Base-by-base conservation (phyloP, 2,797 vertebrate genomes). In the Discoglossus pictus region DNA sequence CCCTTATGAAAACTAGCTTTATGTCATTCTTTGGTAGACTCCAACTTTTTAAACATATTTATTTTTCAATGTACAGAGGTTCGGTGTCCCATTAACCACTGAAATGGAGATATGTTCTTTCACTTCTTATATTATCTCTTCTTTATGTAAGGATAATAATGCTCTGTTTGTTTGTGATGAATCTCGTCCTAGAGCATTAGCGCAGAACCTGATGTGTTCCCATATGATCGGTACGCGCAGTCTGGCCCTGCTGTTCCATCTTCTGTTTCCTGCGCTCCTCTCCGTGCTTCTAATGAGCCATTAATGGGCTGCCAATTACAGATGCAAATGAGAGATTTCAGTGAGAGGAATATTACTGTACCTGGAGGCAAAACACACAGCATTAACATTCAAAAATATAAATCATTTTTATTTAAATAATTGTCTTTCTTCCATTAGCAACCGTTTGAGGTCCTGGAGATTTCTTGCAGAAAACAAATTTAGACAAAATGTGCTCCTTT, bases 271-370 rank as follows among this genome's bases (percentile, higher is more conserved):
- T 82, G 79, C 83, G 84, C 88, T 85, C 78, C 85, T 87, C 88
- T 85, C 84, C 80, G 81, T 87, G 84, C 80, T 84, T 83, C 81
- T 90, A 90, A 90, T 88, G 87, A 90, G 87, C 83, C 87, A 86
- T 88, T 90, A 91, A 91, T 84, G 88, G 87, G 83, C 83, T 89
- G 86, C 89, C 88, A 91, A 89, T 89, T 89, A 87, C 78, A 76
- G 82, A 86, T 89, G 85, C 82, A 88, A 88, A 90, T 89, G 53
- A 89, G 73, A 71, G 75, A 79, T 82, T 69, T 71, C 78, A 81
- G 75, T 65, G 78, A 77, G 73, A 76, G 74, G 78, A 35, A 21
- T 36, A 16, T 79, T 84, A 79, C 78, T 79, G 62, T 78, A 80
- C 80, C 80, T 83, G 77, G 76, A 87, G 80, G 75, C 80, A 78